Evolutionary conservation across 2,888 invertebrate genomes (phyloP).

Genomic region (Stenchaetothrips biformis): DNA sequence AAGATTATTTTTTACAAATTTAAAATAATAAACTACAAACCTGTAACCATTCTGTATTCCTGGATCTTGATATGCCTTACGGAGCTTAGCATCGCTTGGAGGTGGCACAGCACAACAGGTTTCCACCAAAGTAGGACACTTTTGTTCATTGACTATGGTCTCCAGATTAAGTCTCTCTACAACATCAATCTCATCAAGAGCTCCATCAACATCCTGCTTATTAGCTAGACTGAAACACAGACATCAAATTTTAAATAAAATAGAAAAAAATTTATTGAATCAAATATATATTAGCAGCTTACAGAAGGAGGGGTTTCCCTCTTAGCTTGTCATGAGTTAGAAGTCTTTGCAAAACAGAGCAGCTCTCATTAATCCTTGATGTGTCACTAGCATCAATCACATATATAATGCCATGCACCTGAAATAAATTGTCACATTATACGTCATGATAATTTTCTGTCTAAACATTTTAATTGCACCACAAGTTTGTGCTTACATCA

Average conservation of each 20-base stretch:
- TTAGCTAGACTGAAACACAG: conserved; percentile 62
- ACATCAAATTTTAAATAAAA: not conserved
- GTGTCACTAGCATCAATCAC: conserved; percentile 77
- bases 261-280: not conserved
- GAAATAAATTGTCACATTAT: conserved; percentile 39
- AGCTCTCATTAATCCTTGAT: conserved; percentile 65
- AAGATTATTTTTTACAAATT: not conserved
- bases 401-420: conserved; percentile 75
- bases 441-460: conserved; percentile 32
- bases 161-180: conserved; percentile 73
- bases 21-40: conserved; percentile 38
- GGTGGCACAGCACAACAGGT: conserved; percentile 57
- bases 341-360: conserved; percentile 61
- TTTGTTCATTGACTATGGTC: conserved; percentile 65
- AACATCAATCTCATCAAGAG: conserved; percentile 77
- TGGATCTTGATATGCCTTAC: conserved; percentile 57
- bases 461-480: not conserved
- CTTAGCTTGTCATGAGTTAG: conserved; percentile 69
- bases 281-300: conserved; percentile 43
- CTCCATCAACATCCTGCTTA: conserved; percentile 75
- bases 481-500: conserved; percentile 54
- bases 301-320: conserved; percentile 79
- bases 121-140: conserved; percentile 77
- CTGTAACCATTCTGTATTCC: conserved; percentile 62
- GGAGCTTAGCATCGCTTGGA: conserved; percentile 41